Evolutionary conservation across 1,140 invertebrate genomes (phyloP), one percentile per base, ranked within the genome.

Genomic region (Drosophila quadrilineata): DNA sequence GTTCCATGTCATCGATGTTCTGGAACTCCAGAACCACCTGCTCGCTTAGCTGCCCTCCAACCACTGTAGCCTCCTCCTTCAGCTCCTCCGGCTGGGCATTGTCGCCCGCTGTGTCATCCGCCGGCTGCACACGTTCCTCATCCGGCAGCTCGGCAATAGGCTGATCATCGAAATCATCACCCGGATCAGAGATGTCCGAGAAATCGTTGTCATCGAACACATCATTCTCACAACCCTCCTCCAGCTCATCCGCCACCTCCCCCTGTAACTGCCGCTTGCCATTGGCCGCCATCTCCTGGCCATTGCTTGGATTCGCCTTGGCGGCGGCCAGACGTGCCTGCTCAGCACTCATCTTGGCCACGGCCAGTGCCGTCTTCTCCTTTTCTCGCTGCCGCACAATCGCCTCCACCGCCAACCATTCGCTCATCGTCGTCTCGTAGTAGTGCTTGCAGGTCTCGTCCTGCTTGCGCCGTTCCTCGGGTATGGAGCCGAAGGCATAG

Each of bases 321-420:
- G 66, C 71, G 3, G 71, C 71, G 3, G 71, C 64, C 22, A 71
- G 57, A 3, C 67, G 65, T 1, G 87, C 84, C 38, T 76, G 86
- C 24, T 86, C 91, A 2, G 93, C 92, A 29, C 92, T 92, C 0
- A 94, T 76, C 52, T 93, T 90, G 1, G 93, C 93, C 49, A 94
- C 93, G 2, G 93, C 93, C 10, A 92, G 90, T 0, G 93, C 93
- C 0, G 93, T 93, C 12, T 91, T 92, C 75, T 94, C 93, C 54
- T 95, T 94, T 82, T 98, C 97, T 43, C 94, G 88, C 88, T 98
- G 96, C 17, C 94, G 89, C 0, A 98, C 96, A 56, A 98, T 97
- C 0, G 96, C 96, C 90, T 98, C 97, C 0, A 98, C 96, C 0
- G 95, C 96, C 50, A 97, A 89, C 97, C 97, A 98, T 87, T 98